Conservation (phyloP, 2,797 vertebrate species). For the Smutsia temminckii region DNA sequence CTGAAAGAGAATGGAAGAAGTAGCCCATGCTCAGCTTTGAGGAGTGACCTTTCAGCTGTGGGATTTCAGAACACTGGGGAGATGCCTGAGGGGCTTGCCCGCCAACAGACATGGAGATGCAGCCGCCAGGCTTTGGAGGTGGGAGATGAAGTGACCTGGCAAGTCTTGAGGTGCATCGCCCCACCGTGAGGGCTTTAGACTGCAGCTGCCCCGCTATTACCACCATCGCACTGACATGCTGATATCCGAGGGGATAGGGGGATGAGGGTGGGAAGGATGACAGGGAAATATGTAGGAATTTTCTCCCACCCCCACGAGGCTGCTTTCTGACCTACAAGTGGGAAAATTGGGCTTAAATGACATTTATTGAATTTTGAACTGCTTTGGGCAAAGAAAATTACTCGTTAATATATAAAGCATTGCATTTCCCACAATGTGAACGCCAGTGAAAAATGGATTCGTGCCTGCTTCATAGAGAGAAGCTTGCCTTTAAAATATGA, state of each 20-base stretch:
- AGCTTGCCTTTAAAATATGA: slow-evolving; percentile 60
- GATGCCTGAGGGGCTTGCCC: background rate
- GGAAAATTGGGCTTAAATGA: slow-evolving; percentile 60
- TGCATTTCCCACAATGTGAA: slow-evolving; percentile 61
- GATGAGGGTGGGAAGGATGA: background rate
- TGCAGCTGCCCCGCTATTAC: background rate
- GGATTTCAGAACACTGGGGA: background rate
- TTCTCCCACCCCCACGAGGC: background rate
- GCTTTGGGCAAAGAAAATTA: slow-evolving; percentile 67
- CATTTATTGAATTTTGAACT: slow-evolving; percentile 74
- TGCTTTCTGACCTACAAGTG: slow-evolving; percentile 59
- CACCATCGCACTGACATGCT: accelerated
- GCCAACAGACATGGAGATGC: background rate
- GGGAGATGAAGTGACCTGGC: background rate
- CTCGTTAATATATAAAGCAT: slow-evolving; percentile 68
- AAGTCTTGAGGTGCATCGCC: background rate
- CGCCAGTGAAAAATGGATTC: slow-evolving; percentile 66
- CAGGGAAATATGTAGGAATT: background rate
- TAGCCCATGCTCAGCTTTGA: background rate
- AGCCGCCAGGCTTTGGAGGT: background rate
- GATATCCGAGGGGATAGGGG: background rate
- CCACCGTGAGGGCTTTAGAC: background rate
- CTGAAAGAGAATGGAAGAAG: background rate
- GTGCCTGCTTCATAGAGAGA: slow-evolving; percentile 37
- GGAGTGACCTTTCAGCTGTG: background rate